Conservation (phyloP, 2,797 vertebrate genomes). For the Gymnopithys bicolor region DNA sequence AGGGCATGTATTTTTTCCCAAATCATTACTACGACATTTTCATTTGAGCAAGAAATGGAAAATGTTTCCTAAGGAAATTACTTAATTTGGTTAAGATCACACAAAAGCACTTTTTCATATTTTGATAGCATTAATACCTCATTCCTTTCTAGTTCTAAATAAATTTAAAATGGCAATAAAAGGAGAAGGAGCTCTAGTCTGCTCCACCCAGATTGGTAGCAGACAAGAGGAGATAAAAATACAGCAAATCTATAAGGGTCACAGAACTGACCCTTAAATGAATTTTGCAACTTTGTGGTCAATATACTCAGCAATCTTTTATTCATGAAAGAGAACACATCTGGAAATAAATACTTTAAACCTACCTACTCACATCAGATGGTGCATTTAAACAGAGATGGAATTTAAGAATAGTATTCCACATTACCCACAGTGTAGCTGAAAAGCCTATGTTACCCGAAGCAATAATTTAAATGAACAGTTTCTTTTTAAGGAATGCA, state of each 20-base stretch:
- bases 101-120: not conserved
- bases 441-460: not conserved
- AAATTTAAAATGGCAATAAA: not conserved
- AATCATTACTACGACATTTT: not conserved
- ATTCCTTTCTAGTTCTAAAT: not conserved
- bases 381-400: not conserved
- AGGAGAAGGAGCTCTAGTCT: not conserved
- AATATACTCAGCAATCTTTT: not conserved
- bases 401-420: not conserved
- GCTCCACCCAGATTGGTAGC: not conserved
- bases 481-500: conserved; percentile 11
- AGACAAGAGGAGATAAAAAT: not conserved
- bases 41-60: not conserved
- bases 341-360: not conserved
- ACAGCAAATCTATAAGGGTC: not conserved
- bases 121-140: not conserved
- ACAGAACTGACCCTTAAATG: not conserved
- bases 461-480: not conserved
- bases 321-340: not conserved
- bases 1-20: not conserved
- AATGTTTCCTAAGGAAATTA: not conserved
- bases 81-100: not conserved
- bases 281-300: not conserved
- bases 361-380: not conserved
- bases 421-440: not conserved